A percentile compares a stretch with the other conserved stretches of the same genome.
These are phyloP conservation scores for Toxostoma redivivum DNA, from an alignment of 2,113 vertebrate species.

Conservation along the genomic window DNA sequence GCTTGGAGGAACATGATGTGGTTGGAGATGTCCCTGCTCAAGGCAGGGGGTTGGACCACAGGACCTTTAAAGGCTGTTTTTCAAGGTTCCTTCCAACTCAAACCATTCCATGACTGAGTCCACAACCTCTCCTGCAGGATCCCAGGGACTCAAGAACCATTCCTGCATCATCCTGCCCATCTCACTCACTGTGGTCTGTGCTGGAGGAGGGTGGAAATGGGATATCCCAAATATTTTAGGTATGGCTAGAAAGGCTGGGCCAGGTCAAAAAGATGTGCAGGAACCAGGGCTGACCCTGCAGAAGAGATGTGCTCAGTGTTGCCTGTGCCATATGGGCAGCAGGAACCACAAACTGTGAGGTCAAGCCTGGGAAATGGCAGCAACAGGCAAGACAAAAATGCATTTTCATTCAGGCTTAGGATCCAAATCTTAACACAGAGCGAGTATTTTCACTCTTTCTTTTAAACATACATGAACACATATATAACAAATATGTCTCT, in stretches of 20 bases:
- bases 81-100: neutral
- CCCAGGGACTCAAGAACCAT: accelerated
- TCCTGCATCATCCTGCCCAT: neutral
- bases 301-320: neutral
- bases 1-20: accelerated
- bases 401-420: neutral
- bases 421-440: neutral
- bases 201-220: neutral
- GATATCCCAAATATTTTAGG: neutral
- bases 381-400: neutral
- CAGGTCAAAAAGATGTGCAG: neutral
- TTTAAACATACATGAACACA: conserved; percentile 45
- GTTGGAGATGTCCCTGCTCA: neutral
- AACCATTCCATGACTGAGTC: neutral
- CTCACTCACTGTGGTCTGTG: accelerated
- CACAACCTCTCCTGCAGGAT: neutral
- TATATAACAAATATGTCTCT: conserved; percentile 63
- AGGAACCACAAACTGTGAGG: neutral
- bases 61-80: neutral
- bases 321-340: neutral
- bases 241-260: neutral
- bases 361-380: conserved; percentile 24
- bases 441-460: conserved; percentile 23
- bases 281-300: neutral
- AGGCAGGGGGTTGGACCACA: neutral